Conservation (phyloP, 2,888 invertebrate genomes). For the Acleris holmiana region DNA sequence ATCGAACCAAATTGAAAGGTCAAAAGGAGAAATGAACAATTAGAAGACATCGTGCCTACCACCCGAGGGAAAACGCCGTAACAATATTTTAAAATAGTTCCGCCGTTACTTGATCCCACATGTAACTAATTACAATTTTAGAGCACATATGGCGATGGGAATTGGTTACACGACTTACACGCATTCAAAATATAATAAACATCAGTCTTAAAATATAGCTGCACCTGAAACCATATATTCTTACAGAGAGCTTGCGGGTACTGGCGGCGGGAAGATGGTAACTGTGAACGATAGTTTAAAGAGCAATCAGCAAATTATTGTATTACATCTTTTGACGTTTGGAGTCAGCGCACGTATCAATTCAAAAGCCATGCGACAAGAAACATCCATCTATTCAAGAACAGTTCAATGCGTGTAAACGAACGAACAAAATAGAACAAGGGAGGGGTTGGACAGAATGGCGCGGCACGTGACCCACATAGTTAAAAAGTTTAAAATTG, state of each 20-base stretch:
- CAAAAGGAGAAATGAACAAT: constrained; percentile 53
- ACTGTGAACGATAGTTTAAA: neutral
- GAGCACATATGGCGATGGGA: constrained; percentile 26
- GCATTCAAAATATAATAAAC: constrained; percentile 22
- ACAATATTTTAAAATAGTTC: constrained; percentile 36
- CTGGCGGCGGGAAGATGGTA: neutral
- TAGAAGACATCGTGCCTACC: constrained; percentile 16
- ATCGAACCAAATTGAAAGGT: constrained; percentile 54
- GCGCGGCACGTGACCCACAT: constrained; percentile 60
- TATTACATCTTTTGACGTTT: constrained; percentile 23
- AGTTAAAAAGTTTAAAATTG: constrained; percentile 46
- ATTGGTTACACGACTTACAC: constrained; percentile 31
- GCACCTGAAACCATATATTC: constrained; percentile 11
- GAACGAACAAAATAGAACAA: constrained; percentile 38
- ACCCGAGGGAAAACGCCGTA: constrained; percentile 1
- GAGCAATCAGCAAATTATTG: constrained; percentile 22
- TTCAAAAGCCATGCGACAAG: constrained; percentile 39
- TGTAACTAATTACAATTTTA: constrained; percentile 49
- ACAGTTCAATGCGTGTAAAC: constrained; percentile 41
- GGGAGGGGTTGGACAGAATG: constrained; percentile 43
- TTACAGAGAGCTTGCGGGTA: neutral
- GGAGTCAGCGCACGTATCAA: constrained; percentile 42
- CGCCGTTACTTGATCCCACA: constrained; percentile 42
- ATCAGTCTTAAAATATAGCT: constrained; percentile 20
- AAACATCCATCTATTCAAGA: constrained; percentile 39